Evolutionary conservation across 2,113 vertebrate species (phyloP), one percentile per base, ranked within the genome.

Genomic region (Cygnus atratus): DNA sequence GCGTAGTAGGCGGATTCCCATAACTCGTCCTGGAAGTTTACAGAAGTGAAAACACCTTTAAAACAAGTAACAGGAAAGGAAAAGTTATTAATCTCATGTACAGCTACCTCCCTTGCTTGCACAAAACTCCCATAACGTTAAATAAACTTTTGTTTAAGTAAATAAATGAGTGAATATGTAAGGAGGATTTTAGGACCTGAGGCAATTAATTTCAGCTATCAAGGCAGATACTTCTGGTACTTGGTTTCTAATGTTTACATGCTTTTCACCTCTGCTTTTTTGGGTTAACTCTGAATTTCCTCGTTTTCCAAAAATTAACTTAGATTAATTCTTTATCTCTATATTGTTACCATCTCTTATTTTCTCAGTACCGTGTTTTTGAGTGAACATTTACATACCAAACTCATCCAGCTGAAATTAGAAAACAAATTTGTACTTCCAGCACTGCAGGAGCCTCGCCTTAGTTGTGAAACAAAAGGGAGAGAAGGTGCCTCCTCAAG

Each of bases 21-120:
- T 97, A 57, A 98, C 95, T 96, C 97, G 97, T 93, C 98, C 98
- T 44, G 98, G 97, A 86, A 98, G 97, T 66, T 98, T 98, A 95
- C 95, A 98, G 94, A 97, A 92, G 87, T 95, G 97, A 68, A 95
- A 95, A 96, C 73, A 97, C 97, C 98, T 98, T 95, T 39, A 90
- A 68, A 92, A 88, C 28, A 86, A 93, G 80, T 62, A 50, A 96
- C 5, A 89, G 19, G 78, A 71, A 79, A 67, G n/a, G 59, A 67
- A 80, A 81, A 76, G 7, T 71, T 14, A 90, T 94, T 61, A 95
- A 59, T 87, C 29, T 29, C 19, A 35, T 13, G 25, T 39, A 41
- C 2, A n/a, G 10, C 52, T 62, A 41, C 43, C 20, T 86, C 41
- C 44, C 52, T 50, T 39, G 26, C 50, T 65, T 48, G 25, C 87